These are phyloP conservation scores for Microplitis mediator DNA, from an alignment of 1,140 invertebrate genomes.

Conservation along the genomic window DNA sequence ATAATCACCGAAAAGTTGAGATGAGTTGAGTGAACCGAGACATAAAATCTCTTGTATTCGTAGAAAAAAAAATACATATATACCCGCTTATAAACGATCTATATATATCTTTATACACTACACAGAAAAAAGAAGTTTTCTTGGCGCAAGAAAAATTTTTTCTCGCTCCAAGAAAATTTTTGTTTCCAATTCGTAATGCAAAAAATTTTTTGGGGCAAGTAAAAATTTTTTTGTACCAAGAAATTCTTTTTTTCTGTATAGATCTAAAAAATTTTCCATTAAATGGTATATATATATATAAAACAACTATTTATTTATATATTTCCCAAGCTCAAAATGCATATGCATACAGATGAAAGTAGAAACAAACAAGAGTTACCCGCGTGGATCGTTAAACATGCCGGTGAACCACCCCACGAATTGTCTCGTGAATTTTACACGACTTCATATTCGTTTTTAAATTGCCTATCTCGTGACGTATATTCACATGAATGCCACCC, in stretches of 20 bases:
- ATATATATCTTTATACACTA: too few relatives aligned
- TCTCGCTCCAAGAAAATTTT: too few relatives aligned
- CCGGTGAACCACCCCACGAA: not conserved
- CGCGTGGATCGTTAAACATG: not conserved
- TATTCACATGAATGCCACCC: not conserved
- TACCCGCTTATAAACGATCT: too few relatives aligned
- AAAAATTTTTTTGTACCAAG: too few relatives aligned
- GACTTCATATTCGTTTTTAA: constrained; percentile 24
- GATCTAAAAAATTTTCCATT: not conserved
- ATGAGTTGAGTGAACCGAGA: constrained; percentile 5
- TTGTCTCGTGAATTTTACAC: constrained; percentile 30
- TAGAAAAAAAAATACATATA: not conserved
- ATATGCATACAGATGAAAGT: constrained; percentile 23
- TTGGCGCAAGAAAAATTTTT: too few relatives aligned
- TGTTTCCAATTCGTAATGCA: too few relatives aligned
- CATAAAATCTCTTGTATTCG: not conserved
- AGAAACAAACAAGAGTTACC: constrained; percentile 23
- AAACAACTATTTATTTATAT: not conserved
- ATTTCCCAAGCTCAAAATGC: not conserved
- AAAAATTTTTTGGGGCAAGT: too few relatives aligned
- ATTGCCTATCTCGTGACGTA: constrained; percentile 25
- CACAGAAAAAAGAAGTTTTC: too few relatives aligned
- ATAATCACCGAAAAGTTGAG: constrained; percentile 9
- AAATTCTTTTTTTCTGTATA: not conserved
- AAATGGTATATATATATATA: not conserved